Base-by-base conservation (phyloP, 2,113 vertebrate genomes). In the Neogale vison region DNA sequence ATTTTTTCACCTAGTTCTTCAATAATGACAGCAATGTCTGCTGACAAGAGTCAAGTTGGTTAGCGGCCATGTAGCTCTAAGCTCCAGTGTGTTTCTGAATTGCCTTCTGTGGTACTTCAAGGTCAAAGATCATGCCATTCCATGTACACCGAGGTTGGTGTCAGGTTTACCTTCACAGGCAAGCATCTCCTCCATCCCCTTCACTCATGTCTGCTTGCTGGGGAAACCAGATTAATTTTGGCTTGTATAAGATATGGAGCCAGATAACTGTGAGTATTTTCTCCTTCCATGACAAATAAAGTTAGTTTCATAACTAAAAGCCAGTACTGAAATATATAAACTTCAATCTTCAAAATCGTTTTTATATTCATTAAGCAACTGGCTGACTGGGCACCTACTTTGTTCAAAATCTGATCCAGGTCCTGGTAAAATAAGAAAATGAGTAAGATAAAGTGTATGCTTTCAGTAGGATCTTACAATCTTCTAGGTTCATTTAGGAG, bases 141-240 rank as follows among this genome's bases (percentile, higher is more conserved):
- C 91, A 90, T 13, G 55, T 55, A 98, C 47, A 74, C 74, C 81
- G 96, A 36, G 42, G 80, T 20, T 23, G 95, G 97, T 26, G 61
- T 7, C 2, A 91, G 95, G 80, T 97, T 97, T 95, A 96, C 84
- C 31, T 81, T 71, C 4, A 4, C 91, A 98, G 23, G 47, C 36
- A 34, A 96, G 95, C 52, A 59, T 88, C 34, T 93, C 55, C 39
- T 95, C 88, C 29, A 80, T 36, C n/a, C 97, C 96, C 93, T 97
- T 91, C 24, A 90, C 52, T 96, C 91, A 94, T 0, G 26, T 93
- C 96, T 95, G 88, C 45, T 94, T 93, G 39, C 96, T 45, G 47
- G 93, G 72, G 20, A 95, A 98, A n/a, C 88, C 26, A 13, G 96
- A 93, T 71, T 93, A 97, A 55, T 96, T 79, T 42, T 23, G 95